Evolutionary conservation across 2,888 invertebrate species (phyloP).

Genomic region (Leucozona laternaria): DNA sequence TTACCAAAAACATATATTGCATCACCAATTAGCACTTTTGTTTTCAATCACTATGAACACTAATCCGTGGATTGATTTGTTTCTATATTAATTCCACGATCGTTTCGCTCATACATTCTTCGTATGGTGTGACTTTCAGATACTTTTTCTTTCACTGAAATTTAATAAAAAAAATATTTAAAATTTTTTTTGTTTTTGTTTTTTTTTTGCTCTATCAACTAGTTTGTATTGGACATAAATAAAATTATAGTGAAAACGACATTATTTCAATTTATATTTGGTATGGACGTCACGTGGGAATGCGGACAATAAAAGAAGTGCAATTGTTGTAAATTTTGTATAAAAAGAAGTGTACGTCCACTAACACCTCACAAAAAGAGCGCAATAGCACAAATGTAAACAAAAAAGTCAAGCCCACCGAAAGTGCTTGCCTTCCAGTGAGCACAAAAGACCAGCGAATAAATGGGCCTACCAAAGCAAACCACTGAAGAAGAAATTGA

Average conservation of each 20-base stretch:
- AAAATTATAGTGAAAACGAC: conserved; percentile 67
- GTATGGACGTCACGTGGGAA: conserved; percentile 74
- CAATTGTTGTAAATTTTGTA: conserved; percentile 33
- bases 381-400: conserved; percentile 54
- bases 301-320: conserved; percentile 58
- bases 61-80: conserved; percentile 21
- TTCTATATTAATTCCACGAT: conserved; percentile 29
- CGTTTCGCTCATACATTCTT: conserved; percentile 34
- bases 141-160: conserved; percentile 72
- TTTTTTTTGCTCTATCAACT: conserved; percentile 1
- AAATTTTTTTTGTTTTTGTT: conserved; percentile 23
- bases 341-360: conserved; percentile 3
- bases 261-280: conserved; percentile 30
- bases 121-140: conserved; percentile 33
- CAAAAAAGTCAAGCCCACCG: conserved; percentile 46
- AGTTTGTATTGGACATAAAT: conserved; percentile 25
- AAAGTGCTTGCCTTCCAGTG: conserved; percentile 53
- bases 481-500: conserved; percentile 58
- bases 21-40: conserved; percentile 61
- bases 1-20: conserved; percentile 10
- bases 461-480: conserved; percentile 50
- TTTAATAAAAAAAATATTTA: conserved; percentile 26
- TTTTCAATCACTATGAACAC: conserved; percentile 63
- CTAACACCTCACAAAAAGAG: conserved; percentile 1
- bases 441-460: conserved; percentile 49